Percentiles rank a stretch among this genome's conserved stretches.
Conservation (phyloP, 2,113 vertebrate species). For the Caranx ignobilis region DNA sequence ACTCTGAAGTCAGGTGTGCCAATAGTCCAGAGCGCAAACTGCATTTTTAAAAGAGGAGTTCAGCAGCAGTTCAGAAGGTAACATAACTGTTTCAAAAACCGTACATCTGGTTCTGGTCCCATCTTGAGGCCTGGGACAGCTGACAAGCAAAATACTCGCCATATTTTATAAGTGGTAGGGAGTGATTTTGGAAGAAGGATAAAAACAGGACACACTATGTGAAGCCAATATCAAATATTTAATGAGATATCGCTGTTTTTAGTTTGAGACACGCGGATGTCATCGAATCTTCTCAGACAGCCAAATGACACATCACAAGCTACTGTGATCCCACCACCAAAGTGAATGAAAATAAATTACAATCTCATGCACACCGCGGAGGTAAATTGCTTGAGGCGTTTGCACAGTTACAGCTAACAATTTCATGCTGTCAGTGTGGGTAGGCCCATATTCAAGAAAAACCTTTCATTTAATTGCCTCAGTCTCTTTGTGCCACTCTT, state of each 20-base stretch:
- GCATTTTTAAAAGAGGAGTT: slow-evolving; percentile 35
- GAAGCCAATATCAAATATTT: slow-evolving; percentile 47
- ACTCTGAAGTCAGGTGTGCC: slow-evolving; percentile 66
- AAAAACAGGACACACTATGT: slow-evolving; percentile 1
- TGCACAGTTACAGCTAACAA: slow-evolving; percentile 60
- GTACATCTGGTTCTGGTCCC: slow-evolving; percentile 29
- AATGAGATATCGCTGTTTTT: slow-evolving; percentile 47
- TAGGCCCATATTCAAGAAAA: slow-evolving; percentile 61
- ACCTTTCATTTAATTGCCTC: slow-evolving; percentile 57
- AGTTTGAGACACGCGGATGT: slow-evolving; percentile 44
- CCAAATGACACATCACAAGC: slow-evolving; percentile 38
- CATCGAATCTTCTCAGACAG: slow-evolving; percentile 30
- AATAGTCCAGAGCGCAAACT: slow-evolving; percentile 33
- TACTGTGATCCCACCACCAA: slow-evolving; percentile 53
- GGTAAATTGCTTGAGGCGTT: slow-evolving; percentile 56
- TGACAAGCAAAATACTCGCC: slow-evolving; percentile 39
- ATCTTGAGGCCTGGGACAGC: slow-evolving; percentile 1
- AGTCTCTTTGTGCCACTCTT: slow-evolving; percentile 43
- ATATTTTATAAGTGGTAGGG: slow-evolving; percentile 34
- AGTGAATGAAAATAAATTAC: slow-evolving; percentile 45
- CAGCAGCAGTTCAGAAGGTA: slow-evolving; percentile 43
- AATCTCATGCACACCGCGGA: slow-evolving; percentile 35
- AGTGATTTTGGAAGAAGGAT: slow-evolving; percentile 29
- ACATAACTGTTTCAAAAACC: neutral
- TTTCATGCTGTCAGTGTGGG: slow-evolving; percentile 70